Conservation (phyloP, 2,888 invertebrate genomes). For the Rhimphoctona megacephalus region DNA sequence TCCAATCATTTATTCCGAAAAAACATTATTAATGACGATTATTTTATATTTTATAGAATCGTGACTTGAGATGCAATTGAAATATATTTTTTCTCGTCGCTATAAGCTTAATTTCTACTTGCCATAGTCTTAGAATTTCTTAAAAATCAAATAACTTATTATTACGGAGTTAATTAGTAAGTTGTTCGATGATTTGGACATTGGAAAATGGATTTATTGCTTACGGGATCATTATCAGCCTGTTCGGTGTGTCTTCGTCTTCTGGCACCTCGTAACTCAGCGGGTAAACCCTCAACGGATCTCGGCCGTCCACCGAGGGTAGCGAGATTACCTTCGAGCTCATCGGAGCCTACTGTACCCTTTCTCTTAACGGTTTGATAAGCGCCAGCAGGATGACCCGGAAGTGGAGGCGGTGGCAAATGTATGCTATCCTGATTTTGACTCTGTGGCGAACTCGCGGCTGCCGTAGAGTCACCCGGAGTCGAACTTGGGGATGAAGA, state of each 20-base stretch:
- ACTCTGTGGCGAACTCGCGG: constrained; percentile 86
- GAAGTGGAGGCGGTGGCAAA: constrained; percentile 92
- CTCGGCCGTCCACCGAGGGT: constrained; percentile 94
- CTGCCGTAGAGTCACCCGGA: constrained; percentile 86
- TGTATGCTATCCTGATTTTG: constrained; percentile 89
- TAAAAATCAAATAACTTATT: too few species aligned
- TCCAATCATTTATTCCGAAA: background rate
- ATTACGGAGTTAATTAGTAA: too few species aligned
- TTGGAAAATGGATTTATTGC: constrained; percentile 50
- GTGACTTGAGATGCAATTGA: too few species aligned
- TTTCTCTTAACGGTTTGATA: constrained; percentile 95
- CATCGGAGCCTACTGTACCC: constrained; percentile 88
- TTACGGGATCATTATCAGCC: constrained; percentile 78
- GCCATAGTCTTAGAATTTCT: too few species aligned
- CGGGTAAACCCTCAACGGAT: constrained; percentile 93
- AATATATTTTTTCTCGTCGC: too few species aligned
- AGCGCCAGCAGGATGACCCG: constrained; percentile 91
- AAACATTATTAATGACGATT: background rate
- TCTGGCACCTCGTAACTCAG: constrained; percentile 91
- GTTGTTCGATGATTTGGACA: background rate
- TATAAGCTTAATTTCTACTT: too few species aligned
- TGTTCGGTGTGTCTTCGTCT: constrained; percentile 87
- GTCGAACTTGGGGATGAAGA: constrained; percentile 90
- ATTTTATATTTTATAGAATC: too few species aligned
- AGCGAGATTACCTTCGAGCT: constrained; percentile 91